phyloP scores from a whole-genome alignment of 2,888 invertebrate species.

The Blastobasis adustella region DNA sequence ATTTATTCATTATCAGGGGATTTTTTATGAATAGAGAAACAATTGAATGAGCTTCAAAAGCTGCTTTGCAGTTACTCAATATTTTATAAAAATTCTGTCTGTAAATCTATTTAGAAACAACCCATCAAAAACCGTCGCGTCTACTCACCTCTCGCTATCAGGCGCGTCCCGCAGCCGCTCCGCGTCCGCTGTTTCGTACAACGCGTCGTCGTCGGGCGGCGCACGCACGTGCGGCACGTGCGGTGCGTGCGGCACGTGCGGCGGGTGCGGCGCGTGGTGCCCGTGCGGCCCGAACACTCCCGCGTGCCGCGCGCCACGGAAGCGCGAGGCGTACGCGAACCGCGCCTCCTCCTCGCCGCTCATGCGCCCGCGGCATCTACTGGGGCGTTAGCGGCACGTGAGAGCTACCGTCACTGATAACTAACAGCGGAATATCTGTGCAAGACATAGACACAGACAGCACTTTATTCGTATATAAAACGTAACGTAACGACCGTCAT shows the following conservation, averaged over 20 bases:
- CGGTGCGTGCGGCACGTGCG: constrained; percentile 50
- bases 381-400: constrained; percentile 31
- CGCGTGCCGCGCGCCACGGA: constrained; percentile 62
- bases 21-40: neutral
- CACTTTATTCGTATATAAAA: no score
- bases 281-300: constrained; percentile 42
- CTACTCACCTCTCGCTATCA: constrained; percentile 89
- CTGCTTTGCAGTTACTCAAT: no score
- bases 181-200: constrained; percentile 89
- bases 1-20: no score
- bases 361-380: constrained; percentile 64
- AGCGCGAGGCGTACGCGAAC: constrained; percentile 81
- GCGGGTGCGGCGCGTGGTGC: constrained; percentile 36
- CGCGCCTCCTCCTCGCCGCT: constrained; percentile 79
- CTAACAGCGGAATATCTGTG: no score
- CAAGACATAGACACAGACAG: no score
- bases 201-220: constrained; percentile 85
- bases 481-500: no score
- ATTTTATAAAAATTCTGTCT: no score
- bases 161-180: constrained; percentile 84
- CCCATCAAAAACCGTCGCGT: neutral
- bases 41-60: neutral
- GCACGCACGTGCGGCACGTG: constrained; percentile 55
- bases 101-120: no score
- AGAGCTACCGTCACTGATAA: no score